Percentiles rank a stretch among this genome's conserved stretches.
phyloP scores from a whole-genome alignment of 2,888 invertebrate genomes.

The Orchesella flavescens region DNA sequence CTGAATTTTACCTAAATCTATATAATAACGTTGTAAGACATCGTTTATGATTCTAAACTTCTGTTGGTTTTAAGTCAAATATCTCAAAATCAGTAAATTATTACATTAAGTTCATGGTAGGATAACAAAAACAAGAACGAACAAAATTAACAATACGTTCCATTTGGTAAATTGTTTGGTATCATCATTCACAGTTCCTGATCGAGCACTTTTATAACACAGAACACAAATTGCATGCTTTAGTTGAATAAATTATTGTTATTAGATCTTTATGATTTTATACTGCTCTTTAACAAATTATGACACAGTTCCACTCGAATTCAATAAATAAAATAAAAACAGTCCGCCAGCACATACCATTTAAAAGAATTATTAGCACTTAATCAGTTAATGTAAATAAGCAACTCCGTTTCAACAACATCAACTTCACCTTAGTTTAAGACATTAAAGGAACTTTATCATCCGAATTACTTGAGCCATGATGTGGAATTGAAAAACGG shows the following conservation, averaged over 20 bases:
- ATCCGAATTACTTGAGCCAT: slow-evolving; percentile 41
- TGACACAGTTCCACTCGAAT: neutral
- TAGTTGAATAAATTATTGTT: slow-evolving; percentile 6
- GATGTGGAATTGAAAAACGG: slow-evolving; percentile 45
- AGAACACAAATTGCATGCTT: slow-evolving; percentile 27
- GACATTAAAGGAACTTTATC: slow-evolving; percentile 68
- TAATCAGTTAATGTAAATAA: neutral
- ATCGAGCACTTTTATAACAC: neutral
- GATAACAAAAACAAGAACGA: no score
- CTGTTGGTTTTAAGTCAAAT: no score
- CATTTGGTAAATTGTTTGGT: no score
- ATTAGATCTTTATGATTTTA: neutral
- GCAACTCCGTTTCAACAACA: neutral
- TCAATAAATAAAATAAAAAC: slow-evolving; percentile 6
- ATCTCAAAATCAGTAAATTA: no score
- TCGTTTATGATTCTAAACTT: no score
- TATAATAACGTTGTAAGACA: no score
- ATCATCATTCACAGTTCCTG: no score
- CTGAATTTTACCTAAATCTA: no score
- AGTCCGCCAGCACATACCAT: no score
- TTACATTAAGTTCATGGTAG: no score
- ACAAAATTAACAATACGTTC: no score
- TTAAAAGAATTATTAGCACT: no score
- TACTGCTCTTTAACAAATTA: slow-evolving; percentile 1
- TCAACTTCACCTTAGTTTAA: slow-evolving; percentile 10